Base-by-base conservation (phyloP, 2,113 vertebrate genomes). In the Epinephelus fuscoguttatus region DNA sequence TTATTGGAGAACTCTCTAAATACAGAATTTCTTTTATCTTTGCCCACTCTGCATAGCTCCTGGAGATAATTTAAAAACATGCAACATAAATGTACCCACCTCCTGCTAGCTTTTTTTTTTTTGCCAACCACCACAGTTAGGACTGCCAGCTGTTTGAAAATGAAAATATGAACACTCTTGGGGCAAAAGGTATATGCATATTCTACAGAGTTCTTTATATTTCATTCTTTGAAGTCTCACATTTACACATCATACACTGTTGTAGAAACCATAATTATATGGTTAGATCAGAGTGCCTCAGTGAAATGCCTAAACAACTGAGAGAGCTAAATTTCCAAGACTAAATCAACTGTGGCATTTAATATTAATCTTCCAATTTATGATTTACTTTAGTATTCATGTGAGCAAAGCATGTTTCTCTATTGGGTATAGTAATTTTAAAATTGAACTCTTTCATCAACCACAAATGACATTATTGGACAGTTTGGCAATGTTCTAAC, bases 301-400 rank as follows among this genome's bases (percentile, higher is more conserved):
- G 57, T 67, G 21, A 82, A 84, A 74, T 81, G 25, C 53, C 55
- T 18, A 21, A 78, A 81, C 47, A 73, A 72, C 21, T 62, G 70
- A 75, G 45, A 86, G 50, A 64, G 63, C 55, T 2, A 15, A 3
- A 56, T 71, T 75, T 76, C 19, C 53, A 45, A 53, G 27, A 63
- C 79, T 82, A 83, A 79, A 92, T 91, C 75, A 86, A 40, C 72
- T 61, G 42, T 92, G 91, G 60, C 80, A 86, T 89, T 89, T 90
- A 86, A 89, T 91, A 82, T 83, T 81, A 69, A 81, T 86, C 23
- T 75, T 86, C 37, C 42, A 80, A 74, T 84, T 64, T 74, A 74
- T 68, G 42, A 69, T 75, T 82, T 63, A 69, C 50, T 85, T 67
- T 42, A 69, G 73, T 81, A 70, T 84, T 82, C 64, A 81, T 76